A percentile compares a stretch with the other conserved stretches of the same genome.
phyloP scores from a whole-genome alignment of 2,888 invertebrate genomes.

The Craniophora ligustri region DNA sequence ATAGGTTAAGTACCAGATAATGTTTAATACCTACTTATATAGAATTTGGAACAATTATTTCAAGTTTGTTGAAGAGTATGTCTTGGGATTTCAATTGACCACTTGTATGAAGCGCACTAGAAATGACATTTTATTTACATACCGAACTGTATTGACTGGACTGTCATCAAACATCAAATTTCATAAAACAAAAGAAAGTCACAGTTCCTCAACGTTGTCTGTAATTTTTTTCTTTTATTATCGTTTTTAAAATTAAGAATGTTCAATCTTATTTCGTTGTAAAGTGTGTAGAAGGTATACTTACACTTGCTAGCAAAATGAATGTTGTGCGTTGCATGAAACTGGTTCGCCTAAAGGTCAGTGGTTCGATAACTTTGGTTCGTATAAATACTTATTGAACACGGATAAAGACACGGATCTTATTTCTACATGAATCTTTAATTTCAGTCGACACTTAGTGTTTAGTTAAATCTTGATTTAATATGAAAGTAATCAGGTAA shows the following conservation, averaged over 20 bases:
- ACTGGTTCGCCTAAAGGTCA: slow-evolving; percentile 20
- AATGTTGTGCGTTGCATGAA: slow-evolving; percentile 37
- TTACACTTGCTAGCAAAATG: slow-evolving; percentile 32
- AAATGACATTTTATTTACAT: slow-evolving; percentile 10
- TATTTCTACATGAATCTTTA: no score
- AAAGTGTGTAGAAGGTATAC: no score
- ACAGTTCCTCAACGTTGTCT: slow-evolving; percentile 41
- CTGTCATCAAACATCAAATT: slow-evolving; percentile 17
- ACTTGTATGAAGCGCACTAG: background rate
- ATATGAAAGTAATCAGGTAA: background rate
- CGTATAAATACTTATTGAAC: background rate
- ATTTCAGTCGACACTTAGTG: no score
- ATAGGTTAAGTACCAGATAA: background rate
- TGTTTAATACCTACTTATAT: no score
- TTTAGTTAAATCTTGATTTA: background rate
- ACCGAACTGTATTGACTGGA: background rate
- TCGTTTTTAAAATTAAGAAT: no score
- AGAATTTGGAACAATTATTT: background rate
- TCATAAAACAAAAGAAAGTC: slow-evolving; percentile 9
- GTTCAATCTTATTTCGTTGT: no score
- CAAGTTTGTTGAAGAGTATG: background rate
- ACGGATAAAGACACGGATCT: no score
- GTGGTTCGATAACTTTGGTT: slow-evolving; percentile 37
- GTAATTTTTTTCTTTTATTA: slow-evolving; percentile 4
- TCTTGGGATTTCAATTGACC: background rate